phyloP scores from a whole-genome alignment of 2,888 invertebrate genomes.

The Brachycybe producta region DNA sequence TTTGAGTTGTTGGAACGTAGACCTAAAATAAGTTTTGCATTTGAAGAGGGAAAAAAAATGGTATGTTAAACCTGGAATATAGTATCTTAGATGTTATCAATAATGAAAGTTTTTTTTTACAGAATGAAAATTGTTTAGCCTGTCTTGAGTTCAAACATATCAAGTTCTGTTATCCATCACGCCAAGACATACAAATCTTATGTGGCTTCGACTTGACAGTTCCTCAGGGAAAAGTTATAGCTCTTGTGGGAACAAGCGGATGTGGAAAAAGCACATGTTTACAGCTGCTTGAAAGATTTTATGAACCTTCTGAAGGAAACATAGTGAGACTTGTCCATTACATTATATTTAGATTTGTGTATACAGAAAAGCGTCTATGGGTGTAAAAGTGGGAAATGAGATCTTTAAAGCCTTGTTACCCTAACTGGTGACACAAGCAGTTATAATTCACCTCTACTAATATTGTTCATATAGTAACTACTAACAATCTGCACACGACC shows the following conservation, averaged over 20 bases:
- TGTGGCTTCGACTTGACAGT: conserved; percentile 54
- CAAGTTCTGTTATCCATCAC: conserved; percentile 64
- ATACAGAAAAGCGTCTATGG: too few relatives aligned
- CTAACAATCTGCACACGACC: too few relatives aligned
- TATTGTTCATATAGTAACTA: too few relatives aligned
- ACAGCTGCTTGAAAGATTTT: conserved; percentile 62
- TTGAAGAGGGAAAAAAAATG: conserved; percentile 21
- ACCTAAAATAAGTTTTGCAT: conserved; percentile 24
- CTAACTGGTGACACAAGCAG: too few relatives aligned
- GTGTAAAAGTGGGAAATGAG: too few relatives aligned
- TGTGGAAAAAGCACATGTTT: conserved; percentile 72
- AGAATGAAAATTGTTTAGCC: conserved; percentile 36
- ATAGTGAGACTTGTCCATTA: too few relatives aligned
- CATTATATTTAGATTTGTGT: too few relatives aligned
- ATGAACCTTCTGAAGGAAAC: conserved; percentile 48
- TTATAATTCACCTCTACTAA: too few relatives aligned
- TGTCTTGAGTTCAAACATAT: conserved; percentile 56
- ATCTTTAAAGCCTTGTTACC: too few relatives aligned
- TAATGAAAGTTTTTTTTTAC: neutral
- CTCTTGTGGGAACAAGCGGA: conserved; percentile 62
- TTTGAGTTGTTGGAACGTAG: conserved; percentile 26
- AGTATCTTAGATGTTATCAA: neutral
- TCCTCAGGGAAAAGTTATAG: conserved; percentile 55
- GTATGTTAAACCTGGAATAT: conserved; percentile 15
- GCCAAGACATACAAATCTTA: conserved; percentile 58